phyloP scores from a whole-genome alignment of 2,113 vertebrate genomes.

The Vireo altiloquus region DNA sequence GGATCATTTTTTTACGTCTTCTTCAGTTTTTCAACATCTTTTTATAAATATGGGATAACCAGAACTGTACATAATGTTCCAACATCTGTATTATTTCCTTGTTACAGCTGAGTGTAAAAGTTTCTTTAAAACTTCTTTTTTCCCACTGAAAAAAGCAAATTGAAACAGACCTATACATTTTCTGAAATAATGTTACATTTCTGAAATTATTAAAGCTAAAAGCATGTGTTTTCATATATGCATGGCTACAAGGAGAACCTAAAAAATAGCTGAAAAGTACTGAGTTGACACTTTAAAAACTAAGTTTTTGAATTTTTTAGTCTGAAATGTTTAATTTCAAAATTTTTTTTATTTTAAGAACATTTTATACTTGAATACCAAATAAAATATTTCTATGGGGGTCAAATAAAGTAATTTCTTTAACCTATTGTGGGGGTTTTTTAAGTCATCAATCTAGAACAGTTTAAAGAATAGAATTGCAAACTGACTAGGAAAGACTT shows the following conservation, averaged over 20 bases:
- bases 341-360: background rate
- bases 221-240: background rate
- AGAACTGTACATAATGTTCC: background rate
- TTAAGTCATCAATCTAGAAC: background rate
- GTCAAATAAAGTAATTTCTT: background rate
- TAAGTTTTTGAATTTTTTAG: background rate
- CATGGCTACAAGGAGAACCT: background rate
- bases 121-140: background rate
- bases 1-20: background rate
- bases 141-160: background rate
- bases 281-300: background rate
- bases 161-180: background rate
- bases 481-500: background rate
- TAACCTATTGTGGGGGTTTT: background rate
- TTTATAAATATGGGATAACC: background rate
- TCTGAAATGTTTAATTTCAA: background rate
- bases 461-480: background rate
- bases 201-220: background rate
- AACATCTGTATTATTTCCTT: background rate
- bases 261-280: background rate
- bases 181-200: background rate
- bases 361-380: background rate
- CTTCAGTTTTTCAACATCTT: conserved; percentile 9
- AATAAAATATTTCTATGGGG: background rate
- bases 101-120: background rate